A percentile compares a stretch with the other conserved stretches of the same genome.
These are phyloP conservation scores for Pelochelys cantorii DNA, from an alignment of 2,797 vertebrate genomes.

Conservation along the genomic window DNA sequence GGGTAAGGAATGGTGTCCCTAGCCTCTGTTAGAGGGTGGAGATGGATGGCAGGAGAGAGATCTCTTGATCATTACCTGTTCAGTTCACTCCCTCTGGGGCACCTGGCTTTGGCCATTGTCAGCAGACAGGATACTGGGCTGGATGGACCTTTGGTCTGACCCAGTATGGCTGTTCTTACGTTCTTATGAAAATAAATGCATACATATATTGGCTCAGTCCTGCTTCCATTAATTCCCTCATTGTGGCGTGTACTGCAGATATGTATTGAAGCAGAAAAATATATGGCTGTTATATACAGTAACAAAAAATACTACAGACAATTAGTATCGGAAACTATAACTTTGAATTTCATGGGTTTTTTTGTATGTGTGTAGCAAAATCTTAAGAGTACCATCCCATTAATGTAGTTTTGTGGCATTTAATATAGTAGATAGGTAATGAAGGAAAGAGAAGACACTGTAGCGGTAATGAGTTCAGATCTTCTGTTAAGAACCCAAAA, in stretches of 20 bases:
- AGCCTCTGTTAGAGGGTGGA: too few species aligned
- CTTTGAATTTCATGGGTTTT: too few species aligned
- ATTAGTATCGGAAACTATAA: not conserved
- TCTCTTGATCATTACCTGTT: too few species aligned
- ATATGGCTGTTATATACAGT: too few species aligned
- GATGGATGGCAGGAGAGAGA: too few species aligned
- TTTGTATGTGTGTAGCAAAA: not conserved
- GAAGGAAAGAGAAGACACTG: not conserved
- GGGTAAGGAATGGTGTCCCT: too few species aligned
- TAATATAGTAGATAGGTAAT: not conserved
- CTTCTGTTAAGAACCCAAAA: not conserved
- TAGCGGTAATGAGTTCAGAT: not conserved
- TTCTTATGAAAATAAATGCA: not conserved
- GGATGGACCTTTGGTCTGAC: too few species aligned
- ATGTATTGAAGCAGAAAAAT: not conserved
- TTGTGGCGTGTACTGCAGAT: not conserved
- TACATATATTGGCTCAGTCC: not conserved
- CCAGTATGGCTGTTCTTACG: too few species aligned
- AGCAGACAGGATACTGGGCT: too few species aligned
- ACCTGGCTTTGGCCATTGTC: too few species aligned
- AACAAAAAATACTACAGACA: too few species aligned
- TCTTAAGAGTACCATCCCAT: not conserved
- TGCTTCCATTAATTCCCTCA: not conserved
- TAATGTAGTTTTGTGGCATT: not conserved
- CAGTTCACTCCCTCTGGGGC: too few species aligned